Evolutionary conservation across 2,797 vertebrate genomes (phyloP).

Genomic region (Danio albolineatus): DNA sequence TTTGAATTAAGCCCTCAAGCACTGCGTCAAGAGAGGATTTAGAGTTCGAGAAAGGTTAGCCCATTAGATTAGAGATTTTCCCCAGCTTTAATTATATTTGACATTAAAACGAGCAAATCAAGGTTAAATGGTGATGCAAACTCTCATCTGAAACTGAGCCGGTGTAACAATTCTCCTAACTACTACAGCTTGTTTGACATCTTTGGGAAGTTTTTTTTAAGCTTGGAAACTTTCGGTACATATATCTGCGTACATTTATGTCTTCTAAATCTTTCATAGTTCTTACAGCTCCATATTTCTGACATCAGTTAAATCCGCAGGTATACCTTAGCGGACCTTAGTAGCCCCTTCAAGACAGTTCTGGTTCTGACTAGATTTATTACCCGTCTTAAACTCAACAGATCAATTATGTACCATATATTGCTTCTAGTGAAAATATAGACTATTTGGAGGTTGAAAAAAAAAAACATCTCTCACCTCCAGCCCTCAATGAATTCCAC

Average conservation of each 20-base stretch:
- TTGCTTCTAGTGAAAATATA: not conserved
- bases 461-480: conserved; percentile 71
- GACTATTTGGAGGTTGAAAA: not conserved
- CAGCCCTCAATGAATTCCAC: conserved; percentile 77
- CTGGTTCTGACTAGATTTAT: conserved; percentile 22
- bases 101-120: conserved; percentile 51
- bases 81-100: conserved; percentile 33
- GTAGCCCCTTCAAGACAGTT: not conserved
- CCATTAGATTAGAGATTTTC: conserved; percentile 55
- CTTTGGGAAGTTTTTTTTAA: not conserved
- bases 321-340: not conserved
- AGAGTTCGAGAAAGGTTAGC: conserved; percentile 63
- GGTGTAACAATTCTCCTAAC: not conserved
- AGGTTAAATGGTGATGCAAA: conserved; percentile 56
- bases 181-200: not conserved
- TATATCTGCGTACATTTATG: not conserved
- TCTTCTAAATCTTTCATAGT: not conserved
- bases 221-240: not conserved
- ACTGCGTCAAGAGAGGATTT: conserved; percentile 57
- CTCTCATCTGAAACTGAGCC: conserved; percentile 48
- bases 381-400: not conserved
- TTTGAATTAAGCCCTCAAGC: conserved; percentile 59
- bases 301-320: not conserved
- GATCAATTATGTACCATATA: not conserved
- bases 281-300: not conserved